phyloP scores from a whole-genome alignment of 2,797 vertebrate species.

The Cyprinodon diabolis region DNA sequence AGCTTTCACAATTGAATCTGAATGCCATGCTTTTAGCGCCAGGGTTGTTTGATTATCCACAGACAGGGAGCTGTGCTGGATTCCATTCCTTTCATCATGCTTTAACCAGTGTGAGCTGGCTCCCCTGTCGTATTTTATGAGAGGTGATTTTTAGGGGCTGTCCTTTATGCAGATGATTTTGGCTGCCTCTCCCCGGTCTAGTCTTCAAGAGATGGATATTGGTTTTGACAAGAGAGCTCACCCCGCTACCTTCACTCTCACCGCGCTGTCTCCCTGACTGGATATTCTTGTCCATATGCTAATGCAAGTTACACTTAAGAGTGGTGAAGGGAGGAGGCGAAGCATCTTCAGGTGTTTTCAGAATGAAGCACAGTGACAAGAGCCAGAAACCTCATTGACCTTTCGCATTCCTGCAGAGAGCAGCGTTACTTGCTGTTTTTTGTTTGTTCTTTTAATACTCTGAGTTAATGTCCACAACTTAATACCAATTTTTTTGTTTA shows the following conservation, averaged over 20 bases:
- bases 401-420: slow-evolving; percentile 36
- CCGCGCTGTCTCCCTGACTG: slow-evolving; percentile 58
- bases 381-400: slow-evolving; percentile 60
- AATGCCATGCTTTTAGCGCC: slow-evolving; percentile 77
- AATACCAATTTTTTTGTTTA: slow-evolving; percentile 10
- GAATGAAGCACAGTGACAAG: slow-evolving; percentile 57
- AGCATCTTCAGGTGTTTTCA: slow-evolving; percentile 68
- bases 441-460: slow-evolving; percentile 47
- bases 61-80: slow-evolving; percentile 76
- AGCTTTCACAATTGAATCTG: slow-evolving; percentile 75
- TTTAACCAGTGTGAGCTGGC: slow-evolving; percentile 75
- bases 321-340: slow-evolving; percentile 19
- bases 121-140: slow-evolving; percentile 75
- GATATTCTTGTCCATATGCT: slow-evolving; percentile 66
- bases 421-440: slow-evolving; percentile 46
- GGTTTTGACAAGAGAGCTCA: slow-evolving; percentile 73
- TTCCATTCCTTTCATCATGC: slow-evolving; percentile 78
- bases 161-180: slow-evolving; percentile 76
- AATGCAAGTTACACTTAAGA: slow-evolving; percentile 60
- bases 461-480: slow-evolving; percentile 48
- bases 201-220: slow-evolving; percentile 74
- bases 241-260: slow-evolving; percentile 68
- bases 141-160: slow-evolving; percentile 76
- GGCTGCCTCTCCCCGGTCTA: slow-evolving; percentile 66
- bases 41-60: slow-evolving; percentile 78